Evolutionary conservation across 2,888 invertebrate genomes (phyloP).

Genomic region (Hirudinaria manillensis): DNA sequence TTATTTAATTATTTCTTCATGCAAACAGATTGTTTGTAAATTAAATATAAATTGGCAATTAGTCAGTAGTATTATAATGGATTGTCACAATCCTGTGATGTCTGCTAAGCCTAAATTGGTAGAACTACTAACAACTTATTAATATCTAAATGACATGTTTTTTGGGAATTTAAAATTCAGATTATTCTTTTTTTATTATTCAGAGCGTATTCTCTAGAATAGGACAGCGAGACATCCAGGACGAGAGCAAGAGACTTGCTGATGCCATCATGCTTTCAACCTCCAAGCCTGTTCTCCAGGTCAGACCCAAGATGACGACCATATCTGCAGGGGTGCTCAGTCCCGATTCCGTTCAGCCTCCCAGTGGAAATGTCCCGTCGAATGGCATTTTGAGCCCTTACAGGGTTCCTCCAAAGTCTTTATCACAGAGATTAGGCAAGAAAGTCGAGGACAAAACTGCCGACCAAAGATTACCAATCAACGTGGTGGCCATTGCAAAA

Average conservation of each 20-base stretch:
- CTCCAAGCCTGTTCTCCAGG: neutral
- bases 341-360: neutral
- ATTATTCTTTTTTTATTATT: neutral
- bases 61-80: too few species aligned
- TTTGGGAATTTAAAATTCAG: neutral
- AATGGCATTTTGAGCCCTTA: neutral
- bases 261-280: too few species aligned
- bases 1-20: too few species aligned
- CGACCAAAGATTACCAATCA: too few species aligned
- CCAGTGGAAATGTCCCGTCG: neutral
- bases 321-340: constrained; percentile 16
- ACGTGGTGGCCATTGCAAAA: too few species aligned
- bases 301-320: neutral
- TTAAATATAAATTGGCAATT: too few species aligned
- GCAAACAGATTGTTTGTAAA: too few species aligned
- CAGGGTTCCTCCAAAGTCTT: neutral
- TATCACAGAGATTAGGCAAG: neutral
- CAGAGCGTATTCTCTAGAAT: constrained; percentile 17
- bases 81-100: too few species aligned
- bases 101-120: too few species aligned
- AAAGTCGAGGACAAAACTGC: neutral
- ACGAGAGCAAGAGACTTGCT: too few species aligned
- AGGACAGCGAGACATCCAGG: neutral
- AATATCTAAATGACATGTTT: too few species aligned
- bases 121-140: too few species aligned